Percentiles rank a stretch among this genome's conserved stretches.
These are phyloP conservation scores for Petrolisthes cinctipes DNA, from an alignment of 2,888 invertebrate species.

Conservation along the genomic window DNA sequence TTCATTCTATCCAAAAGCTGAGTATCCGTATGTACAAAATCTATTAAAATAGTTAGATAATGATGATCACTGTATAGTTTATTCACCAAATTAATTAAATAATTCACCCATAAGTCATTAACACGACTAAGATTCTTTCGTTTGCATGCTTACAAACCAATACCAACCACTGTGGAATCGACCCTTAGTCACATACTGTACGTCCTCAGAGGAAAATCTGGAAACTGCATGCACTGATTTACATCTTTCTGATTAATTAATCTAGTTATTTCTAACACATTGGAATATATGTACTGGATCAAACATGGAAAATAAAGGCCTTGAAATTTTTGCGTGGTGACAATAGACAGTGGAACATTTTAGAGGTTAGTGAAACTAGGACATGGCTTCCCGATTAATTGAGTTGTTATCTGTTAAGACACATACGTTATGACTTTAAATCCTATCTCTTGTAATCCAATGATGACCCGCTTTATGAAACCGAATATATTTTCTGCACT, in stretches of 20 bases:
- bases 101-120: too few relatives aligned
- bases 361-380: constrained; percentile 23
- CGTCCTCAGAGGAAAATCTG: neutral
- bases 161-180: too few relatives aligned
- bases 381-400: constrained; percentile 49
- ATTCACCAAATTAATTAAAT: too few relatives aligned
- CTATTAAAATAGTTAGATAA: too few relatives aligned
- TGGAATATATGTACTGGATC: neutral
- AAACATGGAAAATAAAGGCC: constrained; percentile 12
- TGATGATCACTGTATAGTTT: too few relatives aligned
- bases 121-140: too few relatives aligned
- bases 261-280: neutral
- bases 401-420: constrained; percentile 48
- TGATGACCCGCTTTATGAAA: constrained; percentile 20
- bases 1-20: too few relatives aligned
- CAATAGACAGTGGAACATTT: constrained; percentile 34
- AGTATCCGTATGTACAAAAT: too few relatives aligned
- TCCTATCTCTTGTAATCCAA: constrained; percentile 41
- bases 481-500: neutral
- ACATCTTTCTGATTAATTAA: neutral
- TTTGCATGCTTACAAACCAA: too few relatives aligned
- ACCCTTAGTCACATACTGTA: neutral
- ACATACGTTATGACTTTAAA: constrained; percentile 27
- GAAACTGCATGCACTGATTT: neutral
- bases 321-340: constrained; percentile 21